Conservation (phyloP, 2,888 invertebrate genomes). For the Crossocerus cetratus region DNA sequence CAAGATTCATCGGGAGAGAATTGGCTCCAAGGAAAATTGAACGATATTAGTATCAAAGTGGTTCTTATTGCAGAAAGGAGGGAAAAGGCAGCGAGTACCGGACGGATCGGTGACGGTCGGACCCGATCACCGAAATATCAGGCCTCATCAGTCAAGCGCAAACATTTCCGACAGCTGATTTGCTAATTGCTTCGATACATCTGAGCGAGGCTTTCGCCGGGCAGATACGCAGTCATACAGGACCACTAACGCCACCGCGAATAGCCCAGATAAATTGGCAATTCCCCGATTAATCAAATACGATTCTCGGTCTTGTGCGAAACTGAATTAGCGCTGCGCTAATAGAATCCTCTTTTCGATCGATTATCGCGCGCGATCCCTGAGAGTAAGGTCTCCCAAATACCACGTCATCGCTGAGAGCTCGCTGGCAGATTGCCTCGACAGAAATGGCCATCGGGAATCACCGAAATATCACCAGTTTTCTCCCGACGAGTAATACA, state of each 20-base stretch:
- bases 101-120: conserved; percentile 24
- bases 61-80: too few species aligned
- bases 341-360: conserved; percentile 28
- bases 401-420: too few species aligned
- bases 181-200: conserved; percentile 62
- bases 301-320: conserved; percentile 49
- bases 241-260: conserved; percentile 50
- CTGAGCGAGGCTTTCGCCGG: conserved; percentile 48
- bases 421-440: too few species aligned
- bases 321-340: conserved; percentile 43
- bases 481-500: too few species aligned
- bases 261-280: conserved; percentile 57
- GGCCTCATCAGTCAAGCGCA: conserved; percentile 62
- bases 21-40: too few species aligned
- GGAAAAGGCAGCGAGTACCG: too few species aligned
- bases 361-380: conserved; percentile 20
- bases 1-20: too few species aligned
- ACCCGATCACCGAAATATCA: conserved; percentile 48
- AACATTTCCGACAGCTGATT: conserved; percentile 61
- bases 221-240: conserved; percentile 41
- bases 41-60: too few species aligned
- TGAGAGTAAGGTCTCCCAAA: background rate
- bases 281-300: conserved; percentile 56
- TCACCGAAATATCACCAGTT: too few species aligned
- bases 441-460: too few species aligned